A percentile compares a stretch with the other conserved stretches of the same genome.
These are phyloP conservation scores for Podarcis siculus DNA, from an alignment of 2,797 vertebrate genomes.

Conservation along the genomic window DNA sequence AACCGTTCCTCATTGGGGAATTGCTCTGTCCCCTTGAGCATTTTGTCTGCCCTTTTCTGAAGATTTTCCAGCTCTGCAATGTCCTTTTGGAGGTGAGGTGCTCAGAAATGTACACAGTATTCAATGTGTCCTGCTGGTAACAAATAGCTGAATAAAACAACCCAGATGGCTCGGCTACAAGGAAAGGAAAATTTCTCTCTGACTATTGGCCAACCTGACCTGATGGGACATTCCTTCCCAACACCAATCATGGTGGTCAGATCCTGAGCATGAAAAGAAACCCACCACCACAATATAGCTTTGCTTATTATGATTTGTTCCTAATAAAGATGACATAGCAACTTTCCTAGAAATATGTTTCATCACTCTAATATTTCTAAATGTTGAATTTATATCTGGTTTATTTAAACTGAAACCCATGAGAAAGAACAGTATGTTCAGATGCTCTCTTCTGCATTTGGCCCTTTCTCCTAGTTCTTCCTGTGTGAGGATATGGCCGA, in stretches of 20 bases:
- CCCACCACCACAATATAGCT: not conserved
- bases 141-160: constrained; percentile 14
- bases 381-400: not conserved
- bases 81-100: too few relatives aligned
- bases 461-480: not conserved
- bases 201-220: not conserved
- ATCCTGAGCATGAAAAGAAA: not conserved
- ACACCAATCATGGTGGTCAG: not conserved
- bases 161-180: not conserved
- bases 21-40: too few relatives aligned
- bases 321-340: not conserved
- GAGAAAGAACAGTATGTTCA: not conserved
- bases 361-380: not conserved
- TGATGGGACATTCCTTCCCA: constrained; percentile 11
- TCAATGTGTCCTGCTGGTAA: not conserved
- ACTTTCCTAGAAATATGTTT: not conserved
- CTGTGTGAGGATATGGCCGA: not conserved
- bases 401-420: not conserved
- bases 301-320: not conserved
- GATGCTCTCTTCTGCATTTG: not conserved
- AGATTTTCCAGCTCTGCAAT: too few relatives aligned
- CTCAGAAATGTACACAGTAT: too few relatives aligned
- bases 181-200: not conserved
- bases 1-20: too few relatives aligned
- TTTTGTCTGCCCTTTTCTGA: too few relatives aligned